phyloP scores from a whole-genome alignment of 92 coral and sea anemone species.

The Epizoanthus scotinus region DNA sequence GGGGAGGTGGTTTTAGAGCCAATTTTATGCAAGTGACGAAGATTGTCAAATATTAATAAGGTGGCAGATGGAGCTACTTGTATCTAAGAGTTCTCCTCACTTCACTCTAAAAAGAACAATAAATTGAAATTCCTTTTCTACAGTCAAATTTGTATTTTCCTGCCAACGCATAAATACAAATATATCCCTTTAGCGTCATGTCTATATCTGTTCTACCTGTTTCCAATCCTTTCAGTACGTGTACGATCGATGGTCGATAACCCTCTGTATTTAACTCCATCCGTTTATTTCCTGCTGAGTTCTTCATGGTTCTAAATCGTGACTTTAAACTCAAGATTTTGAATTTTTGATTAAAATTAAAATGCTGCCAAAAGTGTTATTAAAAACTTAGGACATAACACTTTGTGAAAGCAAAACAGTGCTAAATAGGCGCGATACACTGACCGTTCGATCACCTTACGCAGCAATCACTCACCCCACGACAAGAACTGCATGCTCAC shows the following conservation, averaged over 20 bases:
- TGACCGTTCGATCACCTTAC: conserved; percentile 36
- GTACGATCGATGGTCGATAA: background rate
- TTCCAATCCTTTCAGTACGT: no score
- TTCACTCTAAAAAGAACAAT: background rate
- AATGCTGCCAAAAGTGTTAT: conserved; percentile 1
- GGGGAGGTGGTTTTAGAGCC: conserved; percentile 23
- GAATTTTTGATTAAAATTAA: background rate
- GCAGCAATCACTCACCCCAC: conserved; percentile 46
- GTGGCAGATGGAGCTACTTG: conserved; percentile 27
- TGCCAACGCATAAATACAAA: background rate
- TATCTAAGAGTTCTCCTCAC: background rate
- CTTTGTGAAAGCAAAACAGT: conserved; percentile 28
- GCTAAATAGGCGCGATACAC: conserved; percentile 45
- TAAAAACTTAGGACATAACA: background rate
- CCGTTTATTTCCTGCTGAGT: no score
- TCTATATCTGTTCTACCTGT: no score
- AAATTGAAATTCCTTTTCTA: background rate
- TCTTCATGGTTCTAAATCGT: background rate
- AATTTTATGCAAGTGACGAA: conserved; percentile 17
- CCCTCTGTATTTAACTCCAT: background rate
- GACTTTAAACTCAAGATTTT: no score
- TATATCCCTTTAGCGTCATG: background rate
- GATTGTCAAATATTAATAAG: conserved; percentile 8
- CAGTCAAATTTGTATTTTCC: background rate
- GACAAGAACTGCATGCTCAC: conserved; percentile 43